phyloP scores from a whole-genome alignment of 2,888 invertebrate species.

The Dorcus hopei region DNA sequence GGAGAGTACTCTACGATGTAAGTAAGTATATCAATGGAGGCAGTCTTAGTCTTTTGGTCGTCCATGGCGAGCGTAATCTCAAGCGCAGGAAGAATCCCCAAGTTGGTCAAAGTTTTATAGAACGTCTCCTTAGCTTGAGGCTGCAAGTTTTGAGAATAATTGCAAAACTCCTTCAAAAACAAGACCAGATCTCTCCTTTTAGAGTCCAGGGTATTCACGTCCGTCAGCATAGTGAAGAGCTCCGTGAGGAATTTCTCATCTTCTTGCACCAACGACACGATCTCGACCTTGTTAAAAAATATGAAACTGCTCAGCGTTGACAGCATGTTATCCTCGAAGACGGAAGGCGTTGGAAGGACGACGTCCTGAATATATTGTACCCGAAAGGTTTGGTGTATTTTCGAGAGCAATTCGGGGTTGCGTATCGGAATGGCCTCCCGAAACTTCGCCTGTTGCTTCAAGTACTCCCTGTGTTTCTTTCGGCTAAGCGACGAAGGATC shows the following conservation, averaged over 20 bases:
- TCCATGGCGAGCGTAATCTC: conserved; percentile 90
- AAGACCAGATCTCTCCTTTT: conserved; percentile 91
- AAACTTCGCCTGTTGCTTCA: conserved; percentile 88
- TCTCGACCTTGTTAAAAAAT: conserved; percentile 99
- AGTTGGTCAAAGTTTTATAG: conserved; percentile 88
- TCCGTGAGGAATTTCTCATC: conserved; percentile 96
- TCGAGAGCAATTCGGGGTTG: conserved; percentile 90
- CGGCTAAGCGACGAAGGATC: conserved; percentile 85
- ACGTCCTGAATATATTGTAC: conserved; percentile 99
- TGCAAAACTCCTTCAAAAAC: conserved; percentile 98
- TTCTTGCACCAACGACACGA: conserved; percentile 95
- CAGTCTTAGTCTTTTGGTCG: conserved; percentile 91
- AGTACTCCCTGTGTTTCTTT: conserved; percentile 93
- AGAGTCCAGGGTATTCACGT: conserved; percentile 77
- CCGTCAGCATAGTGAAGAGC: conserved; percentile 89
- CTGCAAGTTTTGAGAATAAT: conserved; percentile 97
- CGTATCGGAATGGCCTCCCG: conserved; percentile 93
- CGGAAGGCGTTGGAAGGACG: conserved; percentile 96
- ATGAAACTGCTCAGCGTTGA: conserved; percentile 98
- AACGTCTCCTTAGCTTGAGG: conserved; percentile 96
- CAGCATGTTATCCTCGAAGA: conserved; percentile 98
- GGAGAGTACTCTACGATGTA: conserved; percentile 98
- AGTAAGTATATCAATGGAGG: conserved; percentile 96
- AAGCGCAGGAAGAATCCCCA: conserved; percentile 84
- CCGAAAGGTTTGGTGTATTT: conserved; percentile 99